Base-by-base conservation (phyloP, 2,888 invertebrate genomes). In the Drosophila niveifrons region DNA sequence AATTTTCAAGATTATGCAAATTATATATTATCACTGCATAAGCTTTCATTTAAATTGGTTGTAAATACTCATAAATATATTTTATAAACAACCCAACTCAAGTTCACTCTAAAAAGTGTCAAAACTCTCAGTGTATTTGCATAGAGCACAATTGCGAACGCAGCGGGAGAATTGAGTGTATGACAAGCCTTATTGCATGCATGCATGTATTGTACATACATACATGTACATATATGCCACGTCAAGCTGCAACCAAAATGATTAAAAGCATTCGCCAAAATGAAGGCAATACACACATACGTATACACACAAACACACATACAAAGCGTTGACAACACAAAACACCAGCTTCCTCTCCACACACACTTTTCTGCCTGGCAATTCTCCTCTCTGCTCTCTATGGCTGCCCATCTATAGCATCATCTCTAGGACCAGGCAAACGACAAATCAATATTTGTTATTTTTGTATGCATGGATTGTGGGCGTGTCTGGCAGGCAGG, bases 381-480 rank as follows among this genome's bases (percentile, higher is more conserved):
- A 34, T 6, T n/a, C 3, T 3, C 1, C 8, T 0, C 41, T 0
- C 2, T 9, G 11, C 17, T 9, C 11, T 0, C 31, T 31, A 31
- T 31, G 8, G 31, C 31, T 31, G 31, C 31, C 10, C 31, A 11
- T n/a, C 10, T 10, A 11, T n/a, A 3, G n/a, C 36, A 39, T 41
- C 23, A 31, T 1, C n/a, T 18, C 31, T 31, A 9, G 9, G n/a
- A 6, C 13, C 34, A 52, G 63, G 10, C 66, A 72, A 36, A 67
- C 72, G 72, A 81, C 85, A 88, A 85, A 85, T 85, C 85, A 85
- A 85, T 85, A 85, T 85, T 88, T 81, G 83, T 83, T 88, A 85
- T 83, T 85, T 85, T 85, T 82, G 86, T 81, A 85, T 86, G 88
- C 86, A 81, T 72, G 85, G 55, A 72, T 73, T 71, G 81, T 74